Evolutionary conservation across 2,113 vertebrate species (phyloP), one percentile per base, ranked within the genome.

Genomic region (Gallinago media): DNA sequence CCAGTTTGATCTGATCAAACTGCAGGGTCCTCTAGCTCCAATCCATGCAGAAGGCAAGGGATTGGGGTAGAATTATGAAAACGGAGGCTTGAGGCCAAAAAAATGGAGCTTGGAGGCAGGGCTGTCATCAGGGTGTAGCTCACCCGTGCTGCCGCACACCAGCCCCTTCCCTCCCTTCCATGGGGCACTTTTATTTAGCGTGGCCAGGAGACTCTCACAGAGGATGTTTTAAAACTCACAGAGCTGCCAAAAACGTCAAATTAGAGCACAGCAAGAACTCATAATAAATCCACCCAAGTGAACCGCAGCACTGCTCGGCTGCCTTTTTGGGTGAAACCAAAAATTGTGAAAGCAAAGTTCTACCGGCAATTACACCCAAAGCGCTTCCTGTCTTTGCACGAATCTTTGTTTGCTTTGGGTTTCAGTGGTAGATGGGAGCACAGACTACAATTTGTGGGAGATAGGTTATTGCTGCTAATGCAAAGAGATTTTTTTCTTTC

Each of bases 401-500:
- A 44, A 90, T 31, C 91, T 79, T 44, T 84, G 75, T 80, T 88
- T 95, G 88, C 52, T 92, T 94, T 74, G 70, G 76, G 94, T 94
- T 95, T 93, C 49, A 15, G 63, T 18, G 88, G 91, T 56, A 58
- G 88, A 65, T 72, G 74, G 70, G 66, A 82, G 65, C 55, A 49
- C 66, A 90, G 79, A 52, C 62, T 79, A 29, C 61, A 62, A 26
- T 73, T 72, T 70, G 91, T 78, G 87, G 83, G 70, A 85, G 78
- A 74, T 4, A 3, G 91, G 44, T 85, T 75, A 23, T 4, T 65
- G 86, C 66, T 76, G 78, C 19, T 79, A 36, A 94, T 29, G 91
- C 49, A 49, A 81, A 78, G 58, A 66, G 91, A 1, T 52, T 18
- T 55, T 46, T 47, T 56, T 16, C 20, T 22, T 36, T 47, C 6